These are phyloP conservation scores for Merluccius polli DNA, from an alignment of 2,797 vertebrate species.

Conservation along the genomic window DNA sequence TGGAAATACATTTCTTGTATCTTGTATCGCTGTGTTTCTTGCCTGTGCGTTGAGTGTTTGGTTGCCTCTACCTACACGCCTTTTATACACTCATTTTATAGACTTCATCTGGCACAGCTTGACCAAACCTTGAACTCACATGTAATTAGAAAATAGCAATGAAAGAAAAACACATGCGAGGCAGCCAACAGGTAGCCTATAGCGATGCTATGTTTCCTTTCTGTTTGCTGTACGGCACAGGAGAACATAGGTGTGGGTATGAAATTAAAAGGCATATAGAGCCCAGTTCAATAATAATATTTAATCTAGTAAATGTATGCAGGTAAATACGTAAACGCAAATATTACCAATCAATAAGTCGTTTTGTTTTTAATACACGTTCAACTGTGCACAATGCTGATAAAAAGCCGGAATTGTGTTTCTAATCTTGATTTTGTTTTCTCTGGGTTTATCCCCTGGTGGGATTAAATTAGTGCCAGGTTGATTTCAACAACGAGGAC, in stretches of 20 bases:
- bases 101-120: conserved; percentile 64
- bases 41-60: conserved; percentile 64
- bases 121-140: conserved; percentile 58
- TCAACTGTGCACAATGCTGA: conserved; percentile 57
- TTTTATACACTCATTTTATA: conserved; percentile 72
- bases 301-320: not conserved
- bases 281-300: conserved; percentile 10
- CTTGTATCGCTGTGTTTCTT: conserved; percentile 43
- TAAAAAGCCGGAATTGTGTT: conserved; percentile 43
- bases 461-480: conserved; percentile 68
- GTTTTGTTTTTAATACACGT: conserved; percentile 47
- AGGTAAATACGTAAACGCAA: not conserved
- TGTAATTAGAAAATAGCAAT: conserved; percentile 62
- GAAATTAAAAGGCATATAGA: conserved; percentile 30
- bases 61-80: conserved; percentile 59
- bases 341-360: not conserved
- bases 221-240: conserved; percentile 33
- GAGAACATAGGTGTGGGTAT: conserved; percentile 43
- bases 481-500: conserved; percentile 62
- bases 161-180: conserved; percentile 51
- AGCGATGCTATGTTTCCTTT: conserved; percentile 55
- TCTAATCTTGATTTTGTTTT: conserved; percentile 60
- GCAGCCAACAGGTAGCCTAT: conserved; percentile 24
- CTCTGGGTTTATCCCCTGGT: conserved; percentile 66
- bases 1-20: conserved; percentile 5